Percentiles rank a stretch among this genome's conserved stretches.
phyloP scores from a whole-genome alignment of 23 tunicate genomes.

The Halocynthia aurantium region DNA sequence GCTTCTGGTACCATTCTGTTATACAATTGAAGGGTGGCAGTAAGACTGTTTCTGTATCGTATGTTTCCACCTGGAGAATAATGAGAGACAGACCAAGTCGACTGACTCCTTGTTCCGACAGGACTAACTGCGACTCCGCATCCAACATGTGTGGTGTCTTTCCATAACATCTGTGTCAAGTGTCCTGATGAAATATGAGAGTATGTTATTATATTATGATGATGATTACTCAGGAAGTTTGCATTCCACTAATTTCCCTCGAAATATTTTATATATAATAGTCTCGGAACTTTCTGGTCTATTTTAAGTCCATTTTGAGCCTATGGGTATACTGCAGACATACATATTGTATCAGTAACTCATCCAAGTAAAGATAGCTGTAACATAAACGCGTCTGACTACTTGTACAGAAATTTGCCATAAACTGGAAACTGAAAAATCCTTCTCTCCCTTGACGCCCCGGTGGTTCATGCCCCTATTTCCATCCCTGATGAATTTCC shows the following conservation, averaged over 20 bases:
- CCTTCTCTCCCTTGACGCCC: too few relatives aligned
- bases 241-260: too few relatives aligned
- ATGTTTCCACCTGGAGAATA: conserved; percentile 85
- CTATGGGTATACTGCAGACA: too few relatives aligned
- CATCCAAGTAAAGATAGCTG: not conserved
- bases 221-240: too few relatives aligned
- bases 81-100: conserved; percentile 80
- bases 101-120: not conserved
- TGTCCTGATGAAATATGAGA: conserved; percentile 37
- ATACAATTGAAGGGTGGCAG: conserved; percentile 23
- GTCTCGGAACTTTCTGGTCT: too few relatives aligned
- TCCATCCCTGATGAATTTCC: too few relatives aligned
- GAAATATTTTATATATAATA: not conserved
- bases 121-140: conserved; percentile 44
- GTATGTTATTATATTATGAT: not conserved
- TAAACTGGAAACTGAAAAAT: too few relatives aligned
- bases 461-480: too few relatives aligned
- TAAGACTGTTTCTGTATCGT: conserved; percentile 7
- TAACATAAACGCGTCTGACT: not conserved
- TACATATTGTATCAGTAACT: conserved; percentile 15
- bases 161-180: conserved; percentile 89
- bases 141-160: conserved; percentile 58
- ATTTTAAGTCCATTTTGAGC: too few relatives aligned
- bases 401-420: not conserved
- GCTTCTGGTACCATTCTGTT: conserved; percentile 39